These are phyloP conservation scores for Drosophila bocqueti DNA, from an alignment of 1,140 invertebrate species.

Conservation along the genomic window DNA sequence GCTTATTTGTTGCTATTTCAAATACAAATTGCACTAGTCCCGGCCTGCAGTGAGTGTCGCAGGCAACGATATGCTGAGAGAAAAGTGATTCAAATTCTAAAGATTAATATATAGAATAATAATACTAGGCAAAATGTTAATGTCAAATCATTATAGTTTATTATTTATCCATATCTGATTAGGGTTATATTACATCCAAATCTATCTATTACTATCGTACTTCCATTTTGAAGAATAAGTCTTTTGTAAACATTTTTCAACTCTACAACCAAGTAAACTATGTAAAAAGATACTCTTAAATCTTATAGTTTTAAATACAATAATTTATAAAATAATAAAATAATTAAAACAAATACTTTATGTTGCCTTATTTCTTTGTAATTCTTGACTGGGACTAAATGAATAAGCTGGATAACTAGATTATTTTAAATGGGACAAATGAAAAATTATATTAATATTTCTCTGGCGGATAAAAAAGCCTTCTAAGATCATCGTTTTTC, in stretches of 20 bases:
- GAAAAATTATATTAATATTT: not conserved
- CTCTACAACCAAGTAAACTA: too few species aligned
- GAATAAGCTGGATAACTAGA: not conserved
- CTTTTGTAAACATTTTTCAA: too few species aligned
- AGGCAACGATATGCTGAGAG: constrained; percentile 44
- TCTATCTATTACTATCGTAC: too few species aligned
- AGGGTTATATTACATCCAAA: too few species aligned
- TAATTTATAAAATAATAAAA: too few species aligned
- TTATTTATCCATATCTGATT: not conserved
- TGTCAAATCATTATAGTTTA: not conserved
- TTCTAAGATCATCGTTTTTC: not conserved
- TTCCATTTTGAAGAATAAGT: too few species aligned
- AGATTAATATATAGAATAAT: not conserved
- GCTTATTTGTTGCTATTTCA: constrained; percentile 78
- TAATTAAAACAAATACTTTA: not conserved
- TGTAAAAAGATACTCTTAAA: too few species aligned
- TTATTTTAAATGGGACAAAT: not conserved
- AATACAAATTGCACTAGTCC: constrained; percentile 85
- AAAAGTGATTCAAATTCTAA: not conserved
- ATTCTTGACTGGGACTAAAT: not conserved
- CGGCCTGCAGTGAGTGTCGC: constrained; percentile 84
- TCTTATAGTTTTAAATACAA: too few species aligned
- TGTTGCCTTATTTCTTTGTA: not conserved
- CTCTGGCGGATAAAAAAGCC: not conserved
- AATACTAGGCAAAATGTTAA: not conserved